These are phyloP conservation scores for Nipponacmea schrenckii DNA, from an alignment of 2,888 invertebrate species.

Conservation along the genomic window DNA sequence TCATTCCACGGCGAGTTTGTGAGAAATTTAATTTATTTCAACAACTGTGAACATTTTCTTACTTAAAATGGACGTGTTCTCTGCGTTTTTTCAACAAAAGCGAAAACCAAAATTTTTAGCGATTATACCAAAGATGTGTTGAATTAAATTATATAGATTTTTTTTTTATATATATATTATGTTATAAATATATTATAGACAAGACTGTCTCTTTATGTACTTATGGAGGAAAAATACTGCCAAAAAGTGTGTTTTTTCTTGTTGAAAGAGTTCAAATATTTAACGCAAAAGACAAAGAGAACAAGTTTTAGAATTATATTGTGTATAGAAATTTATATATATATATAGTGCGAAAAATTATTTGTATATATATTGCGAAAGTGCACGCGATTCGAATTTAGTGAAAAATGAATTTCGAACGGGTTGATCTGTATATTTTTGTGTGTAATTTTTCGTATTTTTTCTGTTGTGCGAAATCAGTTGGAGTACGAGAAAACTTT, in stretches of 20 bases:
- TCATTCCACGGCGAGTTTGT: slow-evolving; percentile 57
- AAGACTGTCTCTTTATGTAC: background rate
- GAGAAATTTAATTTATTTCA: slow-evolving; percentile 23
- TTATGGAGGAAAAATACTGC: background rate
- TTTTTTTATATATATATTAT: slow-evolving; percentile 2
- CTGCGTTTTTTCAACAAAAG: no score
- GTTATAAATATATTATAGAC: background rate
- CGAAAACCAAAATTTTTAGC: background rate
- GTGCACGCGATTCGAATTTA: background rate
- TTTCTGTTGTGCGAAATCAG: background rate
- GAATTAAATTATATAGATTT: background rate
- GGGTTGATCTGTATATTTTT: background rate
- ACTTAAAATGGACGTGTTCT: no score
- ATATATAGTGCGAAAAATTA: slow-evolving; percentile 5
- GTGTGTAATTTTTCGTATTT: background rate
- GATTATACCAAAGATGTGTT: slow-evolving; percentile 6
- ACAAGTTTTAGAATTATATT: background rate
- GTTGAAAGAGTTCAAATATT: background rate
- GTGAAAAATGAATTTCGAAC: background rate
- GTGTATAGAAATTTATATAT: background rate
- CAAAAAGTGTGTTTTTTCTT: slow-evolving; percentile 3
- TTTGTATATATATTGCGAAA: slow-evolving; percentile 1
- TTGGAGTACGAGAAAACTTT: background rate
- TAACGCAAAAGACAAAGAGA: background rate
- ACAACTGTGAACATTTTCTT: no score